These are phyloP conservation scores for Lasioglossum vierecki DNA, from an alignment of 2,888 invertebrate species.

Conservation along the genomic window DNA sequence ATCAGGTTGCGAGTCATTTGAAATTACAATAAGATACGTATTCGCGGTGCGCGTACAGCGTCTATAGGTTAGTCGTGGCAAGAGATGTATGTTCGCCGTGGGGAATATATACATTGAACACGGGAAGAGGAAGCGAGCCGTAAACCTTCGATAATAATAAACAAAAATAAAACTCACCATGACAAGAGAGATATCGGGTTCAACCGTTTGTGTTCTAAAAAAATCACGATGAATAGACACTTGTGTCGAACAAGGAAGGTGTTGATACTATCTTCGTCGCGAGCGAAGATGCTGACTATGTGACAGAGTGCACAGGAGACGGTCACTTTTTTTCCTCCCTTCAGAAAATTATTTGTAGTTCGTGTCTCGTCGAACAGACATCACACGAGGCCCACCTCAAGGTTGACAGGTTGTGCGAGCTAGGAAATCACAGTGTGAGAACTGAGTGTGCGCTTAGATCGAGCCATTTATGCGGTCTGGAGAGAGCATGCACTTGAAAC, in stretches of 20 bases:
- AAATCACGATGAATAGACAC: constrained; percentile 11
- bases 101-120: background rate
- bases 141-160: constrained; percentile 16
- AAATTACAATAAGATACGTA: constrained; percentile 46
- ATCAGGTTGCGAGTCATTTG: constrained; percentile 46
- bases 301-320: constrained; percentile 53
- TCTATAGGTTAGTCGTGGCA: constrained; percentile 57
- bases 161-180: constrained; percentile 63
- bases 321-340: constrained; percentile 48
- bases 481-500: constrained; percentile 66
- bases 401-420: constrained; percentile 25
- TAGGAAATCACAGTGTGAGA: constrained; percentile 45
- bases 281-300: constrained; percentile 28
- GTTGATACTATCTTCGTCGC: constrained; percentile 20
- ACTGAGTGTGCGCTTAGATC: constrained; percentile 76
- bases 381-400: constrained; percentile 34
- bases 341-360: constrained; percentile 17
- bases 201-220: background rate
- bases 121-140: constrained; percentile 35
- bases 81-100: constrained; percentile 2
- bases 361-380: constrained; percentile 58
- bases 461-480: constrained; percentile 74
- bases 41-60: constrained; percentile 25
- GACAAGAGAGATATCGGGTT: constrained; percentile 27
- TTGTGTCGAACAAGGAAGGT: background rate